Conservation (phyloP, 1,140 invertebrate genomes). For the Lordiphosa stackelbergi region DNA sequence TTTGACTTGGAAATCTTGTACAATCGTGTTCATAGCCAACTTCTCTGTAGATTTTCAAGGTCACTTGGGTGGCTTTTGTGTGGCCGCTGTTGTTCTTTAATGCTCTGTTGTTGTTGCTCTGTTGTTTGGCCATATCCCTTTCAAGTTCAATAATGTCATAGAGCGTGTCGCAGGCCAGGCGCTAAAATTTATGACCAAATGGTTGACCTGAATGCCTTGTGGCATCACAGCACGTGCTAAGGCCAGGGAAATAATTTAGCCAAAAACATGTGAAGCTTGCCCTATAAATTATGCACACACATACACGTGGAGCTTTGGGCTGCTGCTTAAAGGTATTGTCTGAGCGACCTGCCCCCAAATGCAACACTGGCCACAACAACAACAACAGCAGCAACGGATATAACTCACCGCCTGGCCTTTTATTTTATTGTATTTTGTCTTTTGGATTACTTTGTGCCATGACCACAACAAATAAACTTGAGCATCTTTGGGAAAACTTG, state of each 20-base stretch:
- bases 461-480: slow-evolving; percentile 74
- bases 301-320: slow-evolving; percentile 7
- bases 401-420: slow-evolving; percentile 72
- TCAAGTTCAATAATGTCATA: slow-evolving; percentile 73
- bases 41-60: slow-evolving; percentile 35
- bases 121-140: slow-evolving; percentile 54
- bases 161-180: slow-evolving; percentile 70
- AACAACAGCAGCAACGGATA: slow-evolving; percentile 31
- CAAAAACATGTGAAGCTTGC: slow-evolving; percentile 71
- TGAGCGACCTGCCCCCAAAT: slow-evolving; percentile 58
- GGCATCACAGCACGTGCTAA: slow-evolving; percentile 51
- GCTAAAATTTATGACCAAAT: slow-evolving; percentile 69
- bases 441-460: slow-evolving; percentile 74
- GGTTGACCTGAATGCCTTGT: slow-evolving; percentile 59
- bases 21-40: background rate
- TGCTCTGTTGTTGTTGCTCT: slow-evolving; percentile 20
- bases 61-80: slow-evolving; percentile 55
- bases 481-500: slow-evolving; percentile 63
- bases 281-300: slow-evolving; percentile 70
- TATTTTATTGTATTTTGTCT: slow-evolving; percentile 76
- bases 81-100: slow-evolving; percentile 12
- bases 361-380: slow-evolving; percentile 26
- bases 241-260: slow-evolving; percentile 68
- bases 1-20: no score
- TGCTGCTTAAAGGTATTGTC: slow-evolving; percentile 64